phyloP scores from a whole-genome alignment of 2,113 vertebrate genomes.

The Odocoileus hemionus region DNA sequence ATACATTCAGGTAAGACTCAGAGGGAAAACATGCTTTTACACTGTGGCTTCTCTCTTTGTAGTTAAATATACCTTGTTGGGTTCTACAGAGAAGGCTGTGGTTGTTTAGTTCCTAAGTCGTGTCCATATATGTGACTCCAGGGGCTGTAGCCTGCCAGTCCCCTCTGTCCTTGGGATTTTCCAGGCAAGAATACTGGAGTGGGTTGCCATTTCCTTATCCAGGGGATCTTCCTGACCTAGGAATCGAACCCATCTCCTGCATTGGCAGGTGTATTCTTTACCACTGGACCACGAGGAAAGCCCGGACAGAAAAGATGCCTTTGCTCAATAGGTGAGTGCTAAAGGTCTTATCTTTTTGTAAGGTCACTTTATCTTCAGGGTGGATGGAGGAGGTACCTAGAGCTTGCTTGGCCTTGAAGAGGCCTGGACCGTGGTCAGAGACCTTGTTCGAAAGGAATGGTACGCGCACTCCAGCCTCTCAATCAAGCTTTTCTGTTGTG shows the following conservation, averaged over 20 bases:
- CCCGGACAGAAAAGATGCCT: background rate
- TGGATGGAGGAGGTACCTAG: background rate
- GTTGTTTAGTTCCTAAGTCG: background rate
- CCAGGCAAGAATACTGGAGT: background rate
- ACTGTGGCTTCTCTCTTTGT: conserved; percentile 1
- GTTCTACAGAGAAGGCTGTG: background rate
- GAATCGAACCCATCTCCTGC: background rate
- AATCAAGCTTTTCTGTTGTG: background rate
- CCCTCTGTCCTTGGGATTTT: background rate
- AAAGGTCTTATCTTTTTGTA: background rate
- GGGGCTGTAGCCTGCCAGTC: background rate
- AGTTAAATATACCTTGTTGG: background rate
- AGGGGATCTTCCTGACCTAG: background rate
- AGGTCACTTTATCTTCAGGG: background rate
- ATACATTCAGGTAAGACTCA: background rate
- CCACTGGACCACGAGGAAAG: background rate
- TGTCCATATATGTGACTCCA: background rate
- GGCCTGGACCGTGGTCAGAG: background rate
- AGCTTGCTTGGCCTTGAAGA: background rate
- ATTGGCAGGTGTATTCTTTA: background rate
- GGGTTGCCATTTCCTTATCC: background rate
- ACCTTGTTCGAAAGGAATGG: background rate
- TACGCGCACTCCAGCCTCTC: background rate
- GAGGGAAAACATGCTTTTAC: background rate
- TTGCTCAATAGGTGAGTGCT: background rate